These are phyloP conservation scores for Gulo gulo DNA, from an alignment of 2,113 vertebrate genomes.

Conservation along the genomic window DNA sequence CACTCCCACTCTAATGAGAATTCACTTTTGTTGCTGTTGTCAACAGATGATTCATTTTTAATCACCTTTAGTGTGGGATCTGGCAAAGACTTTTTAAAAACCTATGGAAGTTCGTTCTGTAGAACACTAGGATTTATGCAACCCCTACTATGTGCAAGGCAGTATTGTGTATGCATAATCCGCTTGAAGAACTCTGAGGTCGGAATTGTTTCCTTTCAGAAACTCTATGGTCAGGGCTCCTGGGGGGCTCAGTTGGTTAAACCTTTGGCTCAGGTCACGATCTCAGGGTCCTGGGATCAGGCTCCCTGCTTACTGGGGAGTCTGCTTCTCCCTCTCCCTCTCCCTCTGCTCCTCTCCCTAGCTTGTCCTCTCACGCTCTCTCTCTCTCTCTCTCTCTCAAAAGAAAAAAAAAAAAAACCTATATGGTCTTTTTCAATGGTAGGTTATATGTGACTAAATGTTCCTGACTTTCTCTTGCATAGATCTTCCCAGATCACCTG, in stretches of 20 bases:
- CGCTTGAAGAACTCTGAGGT: background rate
- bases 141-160: background rate
- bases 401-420: background rate
- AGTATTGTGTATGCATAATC: background rate
- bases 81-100: conserved; percentile 2
- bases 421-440: background rate
- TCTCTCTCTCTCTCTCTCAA: background rate
- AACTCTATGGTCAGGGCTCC: background rate
- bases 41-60: conserved; percentile 54
- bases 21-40: conserved; percentile 25
- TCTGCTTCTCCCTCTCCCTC: background rate
- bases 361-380: too few species aligned
- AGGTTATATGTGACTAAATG: background rate
- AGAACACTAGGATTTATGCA: background rate
- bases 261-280: background rate
- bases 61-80: background rate
- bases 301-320: background rate
- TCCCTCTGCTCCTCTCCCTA: too few species aligned
- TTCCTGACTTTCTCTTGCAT: background rate
- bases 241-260: background rate
- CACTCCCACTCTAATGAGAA: background rate
- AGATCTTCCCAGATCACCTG: background rate
- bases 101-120: background rate
- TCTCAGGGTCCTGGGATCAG: background rate
- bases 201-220: background rate